Percentiles rank a stretch among this genome's conserved stretches.
phyloP scores from a whole-genome alignment of 1,140 invertebrate species.

The Zeugodacus cucurbitae region DNA sequence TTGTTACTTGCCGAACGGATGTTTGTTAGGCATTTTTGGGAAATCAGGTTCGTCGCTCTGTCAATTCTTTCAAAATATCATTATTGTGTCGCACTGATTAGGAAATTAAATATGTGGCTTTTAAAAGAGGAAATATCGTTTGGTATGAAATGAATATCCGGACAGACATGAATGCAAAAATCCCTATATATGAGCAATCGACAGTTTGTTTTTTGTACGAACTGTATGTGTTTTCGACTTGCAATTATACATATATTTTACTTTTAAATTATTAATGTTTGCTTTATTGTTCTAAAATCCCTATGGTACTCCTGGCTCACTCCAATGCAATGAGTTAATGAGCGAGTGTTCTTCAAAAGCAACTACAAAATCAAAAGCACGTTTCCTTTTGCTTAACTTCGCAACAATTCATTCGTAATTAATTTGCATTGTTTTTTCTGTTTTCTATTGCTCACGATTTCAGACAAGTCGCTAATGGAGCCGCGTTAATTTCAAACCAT shows the following conservation, averaged over 20 bases:
- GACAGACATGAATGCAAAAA: not conserved
- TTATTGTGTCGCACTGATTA: not conserved
- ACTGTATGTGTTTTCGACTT: not conserved
- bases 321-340: not conserved
- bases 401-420: constrained; percentile 63
- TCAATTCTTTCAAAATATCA: constrained; percentile 18
- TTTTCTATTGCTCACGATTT: not conserved
- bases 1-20: not conserved
- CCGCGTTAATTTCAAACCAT: constrained; percentile 40
- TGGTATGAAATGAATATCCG: constrained; percentile 22
- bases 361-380: not conserved
- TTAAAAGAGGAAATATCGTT: not conserved
- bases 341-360: not conserved
- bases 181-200: not conserved
- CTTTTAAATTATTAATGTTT: not conserved
- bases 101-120: not conserved
- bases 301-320: not conserved
- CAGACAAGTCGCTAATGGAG: not conserved
- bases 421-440: constrained; percentile 58
- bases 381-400: constrained; percentile 54
- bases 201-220: too few relatives aligned
- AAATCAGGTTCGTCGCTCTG: not conserved
- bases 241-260: not conserved
- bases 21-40: constrained; percentile 10
- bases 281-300: not conserved